These are phyloP conservation scores for Lepisosteus osseus DNA, from an alignment of 2,113 vertebrate species.

Conservation along the genomic window DNA sequence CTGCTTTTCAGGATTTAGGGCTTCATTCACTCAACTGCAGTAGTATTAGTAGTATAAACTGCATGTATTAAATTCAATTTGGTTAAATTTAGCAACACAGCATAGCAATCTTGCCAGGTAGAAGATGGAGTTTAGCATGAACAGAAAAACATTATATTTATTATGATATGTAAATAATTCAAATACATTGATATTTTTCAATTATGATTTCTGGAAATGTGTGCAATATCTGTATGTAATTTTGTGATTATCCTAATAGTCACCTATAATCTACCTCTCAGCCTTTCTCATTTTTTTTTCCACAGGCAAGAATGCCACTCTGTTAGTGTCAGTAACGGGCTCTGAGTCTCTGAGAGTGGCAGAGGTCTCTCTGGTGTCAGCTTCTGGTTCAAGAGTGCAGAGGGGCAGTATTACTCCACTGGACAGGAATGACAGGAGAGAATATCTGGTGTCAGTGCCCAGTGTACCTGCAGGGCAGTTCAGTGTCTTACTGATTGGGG, in stretches of 20 bases:
- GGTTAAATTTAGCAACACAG: too few relatives aligned
- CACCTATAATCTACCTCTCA: too few relatives aligned
- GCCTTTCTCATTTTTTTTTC: neutral
- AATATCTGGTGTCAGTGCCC: constrained; percentile 33
- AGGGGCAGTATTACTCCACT: constrained; percentile 28
- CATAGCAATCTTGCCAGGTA: too few relatives aligned
- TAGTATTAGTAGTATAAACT: too few relatives aligned
- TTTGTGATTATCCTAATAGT: too few relatives aligned
- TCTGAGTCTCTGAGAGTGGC: constrained; percentile 34
- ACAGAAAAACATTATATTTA: too few relatives aligned
- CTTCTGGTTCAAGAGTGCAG: constrained; percentile 24
- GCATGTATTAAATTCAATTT: too few relatives aligned
- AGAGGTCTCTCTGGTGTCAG: constrained; percentile 42
- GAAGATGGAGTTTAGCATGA: too few relatives aligned
- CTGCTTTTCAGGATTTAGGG: too few relatives aligned
- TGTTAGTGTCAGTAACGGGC: constrained; percentile 47
- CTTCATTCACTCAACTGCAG: too few relatives aligned
- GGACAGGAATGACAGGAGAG: constrained; percentile 1
- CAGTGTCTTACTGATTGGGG: constrained; percentile 33
- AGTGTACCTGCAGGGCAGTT: constrained; percentile 38
- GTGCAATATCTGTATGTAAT: neutral
- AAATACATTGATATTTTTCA: too few relatives aligned
- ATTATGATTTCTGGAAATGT: neutral
- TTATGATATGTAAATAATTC: too few relatives aligned
- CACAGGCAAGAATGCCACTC: constrained; percentile 36